These are phyloP conservation scores for Condylura cristata DNA, from an alignment of 2,113 vertebrate species.

Conservation along the genomic window DNA sequence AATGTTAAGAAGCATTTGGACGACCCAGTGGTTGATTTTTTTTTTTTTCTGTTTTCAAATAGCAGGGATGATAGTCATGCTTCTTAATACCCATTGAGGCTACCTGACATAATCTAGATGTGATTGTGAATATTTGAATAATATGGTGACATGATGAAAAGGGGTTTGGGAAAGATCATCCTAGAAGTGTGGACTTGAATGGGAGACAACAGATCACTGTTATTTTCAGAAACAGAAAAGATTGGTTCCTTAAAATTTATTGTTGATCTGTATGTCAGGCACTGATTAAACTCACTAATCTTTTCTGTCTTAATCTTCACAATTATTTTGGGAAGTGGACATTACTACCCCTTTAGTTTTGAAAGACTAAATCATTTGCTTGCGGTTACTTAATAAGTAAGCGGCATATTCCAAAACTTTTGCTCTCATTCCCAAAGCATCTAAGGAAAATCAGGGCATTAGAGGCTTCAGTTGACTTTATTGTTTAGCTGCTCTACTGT, in stretches of 20 bases:
- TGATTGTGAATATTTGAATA: not conserved
- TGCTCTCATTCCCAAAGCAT: not conserved
- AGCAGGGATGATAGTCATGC: not conserved
- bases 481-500: not conserved
- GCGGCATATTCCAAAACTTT: not conserved
- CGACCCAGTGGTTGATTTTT: not conserved
- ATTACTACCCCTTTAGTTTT: not conserved
- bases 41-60: not conserved
- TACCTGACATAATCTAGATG: not conserved
- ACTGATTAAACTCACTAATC: not conserved
- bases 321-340: not conserved
- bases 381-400: not conserved
- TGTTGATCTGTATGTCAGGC: not conserved
- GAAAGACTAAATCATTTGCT: slow-evolving; percentile 14
- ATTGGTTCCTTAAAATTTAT: not conserved
- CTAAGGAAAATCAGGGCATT: not conserved
- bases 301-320: not conserved
- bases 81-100: not conserved
- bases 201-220: not conserved
- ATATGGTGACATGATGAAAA: not conserved
- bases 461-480: not conserved
- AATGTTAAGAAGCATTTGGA: not conserved
- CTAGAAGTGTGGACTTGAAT: not conserved
- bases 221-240: not conserved
- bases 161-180: not conserved